Conservation (phyloP, 2,888 invertebrate species). For the Epinotia brunnichana region DNA sequence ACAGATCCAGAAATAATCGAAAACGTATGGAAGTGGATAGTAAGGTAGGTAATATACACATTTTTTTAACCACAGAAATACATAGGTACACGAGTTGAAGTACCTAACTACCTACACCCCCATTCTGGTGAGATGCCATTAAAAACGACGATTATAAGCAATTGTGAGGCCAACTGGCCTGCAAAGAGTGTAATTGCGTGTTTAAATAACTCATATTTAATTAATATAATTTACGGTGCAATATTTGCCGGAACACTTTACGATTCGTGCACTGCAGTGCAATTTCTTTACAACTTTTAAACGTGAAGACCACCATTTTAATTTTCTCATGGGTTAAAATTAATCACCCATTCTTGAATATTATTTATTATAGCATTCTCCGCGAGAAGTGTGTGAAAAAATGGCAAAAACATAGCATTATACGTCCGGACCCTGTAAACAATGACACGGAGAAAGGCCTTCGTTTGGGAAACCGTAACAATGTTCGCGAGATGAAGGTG, state of each 20-base stretch:
- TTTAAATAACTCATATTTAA: conserved; percentile 5
- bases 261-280: background rate
- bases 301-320: conserved; percentile 8
- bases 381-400: conserved; percentile 39
- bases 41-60: background rate
- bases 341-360: conserved; percentile 47
- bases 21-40: background rate
- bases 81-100: background rate
- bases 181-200: background rate
- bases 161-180: background rate
- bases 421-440: conserved; percentile 19
- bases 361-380: conserved; percentile 38
- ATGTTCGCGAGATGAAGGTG: conserved; percentile 5
- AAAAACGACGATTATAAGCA: background rate
- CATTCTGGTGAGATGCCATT: background rate
- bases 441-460: conserved; percentile 40
- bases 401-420: conserved; percentile 26
- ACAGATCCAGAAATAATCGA: background rate
- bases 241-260: conserved; percentile 9
- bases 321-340: conserved; percentile 40
- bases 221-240: background rate
- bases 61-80: background rate
- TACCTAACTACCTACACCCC: background rate
- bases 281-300: conserved; percentile 25
- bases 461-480: conserved; percentile 34